A percentile compares a stretch with the other conserved stretches of the same genome.
These are phyloP conservation scores for Apus apus DNA, from an alignment of 2,113 vertebrate species.

Conservation along the genomic window DNA sequence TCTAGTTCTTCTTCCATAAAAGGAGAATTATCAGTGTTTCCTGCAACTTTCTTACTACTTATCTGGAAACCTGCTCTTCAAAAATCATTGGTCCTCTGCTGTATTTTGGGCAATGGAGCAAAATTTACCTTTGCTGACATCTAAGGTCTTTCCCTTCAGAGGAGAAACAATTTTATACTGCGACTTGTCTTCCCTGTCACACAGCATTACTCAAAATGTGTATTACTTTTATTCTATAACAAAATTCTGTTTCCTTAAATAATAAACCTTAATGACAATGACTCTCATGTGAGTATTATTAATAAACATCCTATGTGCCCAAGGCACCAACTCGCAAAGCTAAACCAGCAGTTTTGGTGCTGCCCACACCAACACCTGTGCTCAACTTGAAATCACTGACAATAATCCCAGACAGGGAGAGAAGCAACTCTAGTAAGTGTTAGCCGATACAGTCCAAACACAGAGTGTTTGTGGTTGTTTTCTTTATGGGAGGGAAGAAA, in stretches of 20 bases:
- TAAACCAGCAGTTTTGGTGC: not conserved
- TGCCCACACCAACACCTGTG: not conserved
- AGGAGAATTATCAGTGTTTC: not conserved
- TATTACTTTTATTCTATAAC: not conserved
- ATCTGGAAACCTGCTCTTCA: not conserved
- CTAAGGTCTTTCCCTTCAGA: not conserved
- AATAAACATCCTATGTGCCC: not conserved
- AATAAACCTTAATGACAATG: not conserved
- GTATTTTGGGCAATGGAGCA: not conserved
- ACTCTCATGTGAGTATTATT: not conserved
- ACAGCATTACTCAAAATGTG: not conserved
- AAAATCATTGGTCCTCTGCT: not conserved
- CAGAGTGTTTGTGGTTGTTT: not conserved
- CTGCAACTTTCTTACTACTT: not conserved
- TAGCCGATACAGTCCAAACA: not conserved
- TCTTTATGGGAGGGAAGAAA: not conserved
- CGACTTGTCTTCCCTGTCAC: not conserved
- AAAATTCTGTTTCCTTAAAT: not conserved
- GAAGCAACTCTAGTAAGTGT: not conserved
- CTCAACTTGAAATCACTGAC: not conserved
- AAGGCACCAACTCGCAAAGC: not conserved
- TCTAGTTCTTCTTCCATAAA: not conserved
- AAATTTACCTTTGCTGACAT: not conserved
- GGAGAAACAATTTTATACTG: not conserved
- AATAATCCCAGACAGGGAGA: not conserved